Evolutionary conservation across 1,140 invertebrate genomes (phyloP).

Genomic region (Lucilia sericata): DNA sequence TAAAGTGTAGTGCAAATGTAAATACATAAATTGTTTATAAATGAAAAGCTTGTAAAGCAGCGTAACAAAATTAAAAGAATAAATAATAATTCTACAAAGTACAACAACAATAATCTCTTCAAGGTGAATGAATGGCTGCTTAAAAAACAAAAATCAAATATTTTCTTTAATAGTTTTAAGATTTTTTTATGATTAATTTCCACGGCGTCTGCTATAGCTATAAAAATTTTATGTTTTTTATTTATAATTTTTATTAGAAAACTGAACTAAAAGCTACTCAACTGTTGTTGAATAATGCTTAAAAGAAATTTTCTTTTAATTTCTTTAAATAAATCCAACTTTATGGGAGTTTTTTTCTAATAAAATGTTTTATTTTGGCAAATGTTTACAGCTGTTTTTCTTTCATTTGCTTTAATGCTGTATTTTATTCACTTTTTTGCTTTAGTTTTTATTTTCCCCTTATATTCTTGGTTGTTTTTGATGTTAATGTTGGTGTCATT

Average conservation of each 20-base stretch:
- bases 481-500: background rate
- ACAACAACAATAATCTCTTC: background rate
- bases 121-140: constrained; percentile 25
- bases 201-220: background rate
- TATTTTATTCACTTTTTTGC: background rate
- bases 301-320: too few species aligned
- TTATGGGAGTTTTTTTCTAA: background rate
- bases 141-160: constrained; percentile 4
- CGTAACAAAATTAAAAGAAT: background rate
- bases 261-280: background rate
- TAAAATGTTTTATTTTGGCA: constrained; percentile 3
- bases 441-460: background rate
- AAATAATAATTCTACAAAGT: background rate
- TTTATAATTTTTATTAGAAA: background rate
- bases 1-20: background rate
- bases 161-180: constrained; percentile 15
- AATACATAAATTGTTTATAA: background rate
- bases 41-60: background rate
- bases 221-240: background rate
- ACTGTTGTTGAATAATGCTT: background rate
- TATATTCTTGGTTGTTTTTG: background rate
- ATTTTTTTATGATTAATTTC: background rate
- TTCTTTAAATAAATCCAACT: background rate
- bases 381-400: constrained; percentile 25
- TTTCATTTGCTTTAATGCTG: background rate